Evolutionary conservation across 2,797 vertebrate species (phyloP).

Genomic region (Myoxocephalus aenaeus): DNA sequence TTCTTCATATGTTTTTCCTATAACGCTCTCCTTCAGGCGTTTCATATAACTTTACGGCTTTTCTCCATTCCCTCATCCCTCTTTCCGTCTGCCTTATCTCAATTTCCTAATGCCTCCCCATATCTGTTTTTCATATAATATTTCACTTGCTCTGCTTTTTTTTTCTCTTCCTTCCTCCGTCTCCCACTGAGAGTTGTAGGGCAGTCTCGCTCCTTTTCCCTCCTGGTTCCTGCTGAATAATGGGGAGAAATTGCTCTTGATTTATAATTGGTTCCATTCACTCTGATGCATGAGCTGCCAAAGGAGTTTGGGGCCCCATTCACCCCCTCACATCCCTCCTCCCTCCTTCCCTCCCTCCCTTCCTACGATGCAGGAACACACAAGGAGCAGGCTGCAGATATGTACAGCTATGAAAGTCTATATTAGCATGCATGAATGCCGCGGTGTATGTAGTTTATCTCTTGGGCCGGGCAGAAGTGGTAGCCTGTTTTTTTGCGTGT

Average conservation of each 20-base stretch:
- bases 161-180: slow-evolving; percentile 55
- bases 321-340: slow-evolving; percentile 41
- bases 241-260: slow-evolving; percentile 87
- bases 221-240: slow-evolving; percentile 83
- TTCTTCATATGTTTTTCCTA: slow-evolving; percentile 64
- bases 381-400: slow-evolving; percentile 66
- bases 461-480: slow-evolving; percentile 57
- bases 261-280: slow-evolving; percentile 91
- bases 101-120: slow-evolving; percentile 50
- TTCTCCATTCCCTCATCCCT: slow-evolving; percentile 56
- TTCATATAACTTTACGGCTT: slow-evolving; percentile 43
- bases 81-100: slow-evolving; percentile 62
- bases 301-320: slow-evolving; percentile 75
- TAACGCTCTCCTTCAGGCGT: slow-evolving; percentile 44
- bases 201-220: slow-evolving; percentile 40
- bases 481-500: slow-evolving; percentile 62
- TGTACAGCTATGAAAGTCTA: slow-evolving; percentile 65
- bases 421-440: slow-evolving; percentile 47
- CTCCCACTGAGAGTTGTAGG: slow-evolving; percentile 75
- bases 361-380: slow-evolving; percentile 70
- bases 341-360: slow-evolving; percentile 13
- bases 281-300: slow-evolving; percentile 85
- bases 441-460: slow-evolving; percentile 62
- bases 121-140: slow-evolving; percentile 82
- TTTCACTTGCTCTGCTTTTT: slow-evolving; percentile 66